Evolutionary conservation across 2,797 vertebrate genomes (phyloP).

Genomic region (Zalophus californianus): DNA sequence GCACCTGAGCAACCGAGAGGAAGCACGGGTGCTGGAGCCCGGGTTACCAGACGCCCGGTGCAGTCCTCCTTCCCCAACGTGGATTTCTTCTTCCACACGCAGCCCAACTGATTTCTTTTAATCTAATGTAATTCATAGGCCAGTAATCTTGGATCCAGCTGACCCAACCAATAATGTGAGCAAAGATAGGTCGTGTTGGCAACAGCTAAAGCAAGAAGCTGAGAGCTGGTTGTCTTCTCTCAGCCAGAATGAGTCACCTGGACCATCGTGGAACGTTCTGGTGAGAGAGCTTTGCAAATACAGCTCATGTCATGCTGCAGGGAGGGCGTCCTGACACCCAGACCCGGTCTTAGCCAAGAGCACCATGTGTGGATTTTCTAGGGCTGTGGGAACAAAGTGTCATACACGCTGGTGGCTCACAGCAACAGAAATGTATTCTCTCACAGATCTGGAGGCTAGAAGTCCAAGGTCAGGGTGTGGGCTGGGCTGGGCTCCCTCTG

Average conservation of each 20-base stretch:
- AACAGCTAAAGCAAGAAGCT: slow-evolving; percentile 21
- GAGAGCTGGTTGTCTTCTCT: accelerated
- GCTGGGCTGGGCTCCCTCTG: not conserved
- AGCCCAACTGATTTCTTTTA: not conserved
- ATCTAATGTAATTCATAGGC: slow-evolving; percentile 75
- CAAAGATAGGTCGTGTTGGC: slow-evolving; percentile 41
- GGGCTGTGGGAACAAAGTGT: not conserved
- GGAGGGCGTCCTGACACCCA: accelerated
- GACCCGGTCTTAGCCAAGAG: not conserved
- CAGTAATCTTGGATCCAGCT: slow-evolving; percentile 85
- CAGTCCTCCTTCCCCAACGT: not conserved
- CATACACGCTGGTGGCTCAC: accelerated
- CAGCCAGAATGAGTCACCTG: not conserved
- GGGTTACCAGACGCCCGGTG: not conserved
- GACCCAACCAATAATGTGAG: slow-evolving; percentile 84
- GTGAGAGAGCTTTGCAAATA: not conserved
- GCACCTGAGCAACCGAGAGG: not conserved
- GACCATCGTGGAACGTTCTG: slow-evolving; percentile 58
- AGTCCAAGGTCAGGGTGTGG: not conserved
- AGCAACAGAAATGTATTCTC: not conserved
- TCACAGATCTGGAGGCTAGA: not conserved
- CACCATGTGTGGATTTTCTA: not conserved
- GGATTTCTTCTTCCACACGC: not conserved
- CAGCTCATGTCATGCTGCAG: accelerated
- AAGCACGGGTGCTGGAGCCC: not conserved